Evolutionary conservation across 2,888 invertebrate species (phyloP).

Genomic region (Atethmia centrago): DNA sequence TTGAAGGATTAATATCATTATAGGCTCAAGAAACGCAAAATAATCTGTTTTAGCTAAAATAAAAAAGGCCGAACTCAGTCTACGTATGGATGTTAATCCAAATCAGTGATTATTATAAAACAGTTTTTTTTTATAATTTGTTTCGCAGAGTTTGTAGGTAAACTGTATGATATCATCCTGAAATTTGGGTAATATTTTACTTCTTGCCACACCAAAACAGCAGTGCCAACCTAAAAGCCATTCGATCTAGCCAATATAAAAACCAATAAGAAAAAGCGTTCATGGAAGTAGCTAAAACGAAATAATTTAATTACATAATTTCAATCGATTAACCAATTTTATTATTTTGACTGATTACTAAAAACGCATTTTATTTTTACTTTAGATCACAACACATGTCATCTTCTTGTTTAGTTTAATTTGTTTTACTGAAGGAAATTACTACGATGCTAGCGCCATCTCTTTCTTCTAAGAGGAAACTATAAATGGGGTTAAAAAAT

Average conservation of each 20-base stretch:
- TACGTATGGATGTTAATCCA: background rate
- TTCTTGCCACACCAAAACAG: conserved; percentile 51
- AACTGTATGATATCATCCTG: conserved; percentile 5
- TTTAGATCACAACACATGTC: background rate
- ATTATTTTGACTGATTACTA: background rate
- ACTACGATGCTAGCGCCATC: conserved; percentile 36
- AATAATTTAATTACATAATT: conserved; percentile 11
- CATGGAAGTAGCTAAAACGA: conserved; percentile 66
- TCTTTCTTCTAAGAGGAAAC: background rate
- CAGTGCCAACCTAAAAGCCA: conserved; percentile 63
- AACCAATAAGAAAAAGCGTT: conserved; percentile 66
- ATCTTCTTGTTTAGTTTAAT: background rate
- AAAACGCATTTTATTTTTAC: background rate
- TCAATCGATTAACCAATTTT: background rate
- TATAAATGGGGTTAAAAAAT: conserved; percentile 8
- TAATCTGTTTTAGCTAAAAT: background rate
- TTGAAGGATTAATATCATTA: background rate
- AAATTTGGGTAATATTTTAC: conserved; percentile 39
- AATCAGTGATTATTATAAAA: background rate
- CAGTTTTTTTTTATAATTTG: background rate
- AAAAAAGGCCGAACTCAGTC: background rate
- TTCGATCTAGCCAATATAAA: conserved; percentile 71
- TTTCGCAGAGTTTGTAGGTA: background rate
- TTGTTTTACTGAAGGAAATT: background rate
- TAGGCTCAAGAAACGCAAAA: background rate